Evolutionary conservation across 2,113 vertebrate species (phyloP).

Genomic region (Cardinalis cardinalis): DNA sequence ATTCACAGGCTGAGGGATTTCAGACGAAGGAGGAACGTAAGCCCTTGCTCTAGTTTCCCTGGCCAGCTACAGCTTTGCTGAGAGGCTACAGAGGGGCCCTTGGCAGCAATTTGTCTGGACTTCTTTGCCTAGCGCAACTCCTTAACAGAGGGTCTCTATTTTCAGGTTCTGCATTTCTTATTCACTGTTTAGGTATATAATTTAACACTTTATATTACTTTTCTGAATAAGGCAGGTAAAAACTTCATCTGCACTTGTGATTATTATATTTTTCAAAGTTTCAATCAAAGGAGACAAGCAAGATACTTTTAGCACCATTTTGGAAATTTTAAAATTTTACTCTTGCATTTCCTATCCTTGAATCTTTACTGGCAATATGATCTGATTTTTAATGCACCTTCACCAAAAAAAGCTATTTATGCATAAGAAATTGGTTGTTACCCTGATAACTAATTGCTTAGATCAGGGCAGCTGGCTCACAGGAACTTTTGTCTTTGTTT

Average conservation of each 20-base stretch:
- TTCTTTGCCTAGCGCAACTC: not conserved
- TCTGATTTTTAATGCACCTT: not conserved
- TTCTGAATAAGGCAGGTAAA: not conserved
- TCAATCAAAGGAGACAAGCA: not conserved
- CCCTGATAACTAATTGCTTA: not conserved
- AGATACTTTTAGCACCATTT: not conserved
- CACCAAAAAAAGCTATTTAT: not conserved
- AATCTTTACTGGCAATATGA: not conserved
- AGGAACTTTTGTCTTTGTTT: not conserved
- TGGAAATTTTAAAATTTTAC: not conserved
- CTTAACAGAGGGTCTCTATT: not conserved
- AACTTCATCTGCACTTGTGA: not conserved
- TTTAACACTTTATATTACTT: not conserved
- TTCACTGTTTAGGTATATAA: fast-evolving
- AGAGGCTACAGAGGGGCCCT: not conserved
- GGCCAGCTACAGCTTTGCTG: not conserved
- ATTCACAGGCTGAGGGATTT: not conserved
- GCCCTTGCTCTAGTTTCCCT: not conserved
- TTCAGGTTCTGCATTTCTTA: not conserved
- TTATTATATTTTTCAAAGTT: not conserved
- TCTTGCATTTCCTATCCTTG: not conserved
- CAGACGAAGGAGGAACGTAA: not conserved
- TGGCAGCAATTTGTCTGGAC: not conserved
- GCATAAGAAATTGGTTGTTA: not conserved
- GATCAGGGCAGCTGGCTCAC: not conserved